Evolutionary conservation across 92 coral and sea anemone species (phyloP).

Genomic region (Epizoanthus rinbou): DNA sequence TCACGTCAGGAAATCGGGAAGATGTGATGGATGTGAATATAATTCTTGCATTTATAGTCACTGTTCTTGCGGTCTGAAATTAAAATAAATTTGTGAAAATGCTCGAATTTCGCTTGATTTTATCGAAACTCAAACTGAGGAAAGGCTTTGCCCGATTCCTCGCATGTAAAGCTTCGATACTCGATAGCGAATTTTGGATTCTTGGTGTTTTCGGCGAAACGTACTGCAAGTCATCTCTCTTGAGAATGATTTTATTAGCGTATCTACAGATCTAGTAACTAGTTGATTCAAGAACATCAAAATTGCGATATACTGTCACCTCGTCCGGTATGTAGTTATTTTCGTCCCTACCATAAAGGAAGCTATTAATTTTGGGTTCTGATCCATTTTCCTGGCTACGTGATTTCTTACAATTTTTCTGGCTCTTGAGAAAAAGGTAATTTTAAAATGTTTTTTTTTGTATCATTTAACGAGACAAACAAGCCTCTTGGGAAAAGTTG

Average conservation of each 20-base stretch:
- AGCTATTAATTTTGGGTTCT: constrained; percentile 11
- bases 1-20: constrained; percentile 9
- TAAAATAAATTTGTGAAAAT: neutral
- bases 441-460: no score
- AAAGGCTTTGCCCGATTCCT: no score
- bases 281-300: neutral
- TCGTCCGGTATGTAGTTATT: constrained; percentile 19
- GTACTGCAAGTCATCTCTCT: no score
- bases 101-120: neutral
- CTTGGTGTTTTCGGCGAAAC: no score
- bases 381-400: constrained; percentile 3
- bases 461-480: neutral
- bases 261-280: neutral
- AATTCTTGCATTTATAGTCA: constrained; percentile 19
- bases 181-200: no score
- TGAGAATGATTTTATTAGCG: neutral
- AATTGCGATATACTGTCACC: neutral
- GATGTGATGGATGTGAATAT: constrained; percentile 25
- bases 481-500: neutral
- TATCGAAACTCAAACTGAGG: neutral
- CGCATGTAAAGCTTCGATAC: no score
- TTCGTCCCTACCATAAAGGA: neutral
- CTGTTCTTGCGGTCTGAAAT: neutral
- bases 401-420: neutral
- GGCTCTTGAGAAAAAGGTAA: neutral